Base-by-base conservation (phyloP, 2,797 vertebrate species). In the Petrocephalus schoutedeni region DNA sequence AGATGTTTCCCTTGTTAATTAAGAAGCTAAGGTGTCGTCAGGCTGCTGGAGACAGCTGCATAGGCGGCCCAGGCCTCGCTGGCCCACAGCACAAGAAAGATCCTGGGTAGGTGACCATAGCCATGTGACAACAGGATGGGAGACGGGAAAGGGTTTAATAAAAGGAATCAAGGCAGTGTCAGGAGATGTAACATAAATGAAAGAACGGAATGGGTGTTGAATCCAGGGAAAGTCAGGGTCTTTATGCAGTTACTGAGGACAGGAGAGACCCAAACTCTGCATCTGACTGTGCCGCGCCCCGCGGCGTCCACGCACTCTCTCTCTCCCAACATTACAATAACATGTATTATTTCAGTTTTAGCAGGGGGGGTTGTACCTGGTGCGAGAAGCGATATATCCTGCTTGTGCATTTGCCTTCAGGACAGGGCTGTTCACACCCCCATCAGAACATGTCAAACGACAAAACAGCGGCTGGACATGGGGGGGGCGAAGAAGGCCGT, bases 1-100 rank as follows among this genome's bases (percentile, higher is more conserved):
- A 88, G 87, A 84, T 88, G 87, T 85, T 85, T 51, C 87, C 10
- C 23, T 53, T 5, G 8, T 41, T 88, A 88, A 88, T 88, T 88
- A 85, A 67, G 16, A 59, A 67, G 57, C 14, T 1, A 1, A 23
- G 3, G 77, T 28, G 51, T 59, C 5, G 14, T 23, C 5, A 49
- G 16, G 57, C 28, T 41, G 28, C 41, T 23, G 45, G 16, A 3
- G 45, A 51, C 87, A 59, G 80, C 58, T 85, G 80, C 14, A 28
- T 3, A 7, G 87, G 57, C 21, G 16, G 21, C 16, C 80, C 54
- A 61, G 56, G 10, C 74, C 41, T 41, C 16, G 36, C 6, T 1
- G 8, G 36, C 41, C 74, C 74, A 3, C 74, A 80, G 32, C 36
- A 12, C 12, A 2, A 36, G 64, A 71, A 16, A 45, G 36, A 74